Conservation (phyloP, 92 coral and sea anemone species). For the Scolanthus callimorphus region DNA sequence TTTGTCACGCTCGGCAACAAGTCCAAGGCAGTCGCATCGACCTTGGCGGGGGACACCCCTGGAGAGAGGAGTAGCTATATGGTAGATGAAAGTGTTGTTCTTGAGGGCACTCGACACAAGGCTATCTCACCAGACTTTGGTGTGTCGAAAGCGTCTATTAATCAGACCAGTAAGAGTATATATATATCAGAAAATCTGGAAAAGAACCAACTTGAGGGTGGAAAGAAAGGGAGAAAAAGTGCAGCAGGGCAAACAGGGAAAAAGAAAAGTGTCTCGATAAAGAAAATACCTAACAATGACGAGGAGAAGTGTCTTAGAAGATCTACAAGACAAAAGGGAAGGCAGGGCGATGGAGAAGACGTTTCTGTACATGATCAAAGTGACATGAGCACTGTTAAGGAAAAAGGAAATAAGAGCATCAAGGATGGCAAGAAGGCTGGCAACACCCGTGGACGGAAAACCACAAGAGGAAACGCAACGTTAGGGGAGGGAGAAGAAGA, state of each 20-base stretch:
- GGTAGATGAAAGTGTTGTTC: constrained; percentile 53
- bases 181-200: neutral
- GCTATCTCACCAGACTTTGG: constrained; percentile 78
- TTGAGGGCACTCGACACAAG: constrained; percentile 62
- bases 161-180: neutral
- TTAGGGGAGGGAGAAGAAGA: neutral
- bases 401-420: too few species aligned
- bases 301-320: constrained; percentile 1
- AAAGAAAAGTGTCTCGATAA: neutral
- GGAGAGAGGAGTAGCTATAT: constrained; percentile 22
- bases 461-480: neutral
- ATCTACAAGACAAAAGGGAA: neutral
- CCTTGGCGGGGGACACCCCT: constrained; percentile 16
- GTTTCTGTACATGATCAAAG: neutral
- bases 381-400: too few species aligned
- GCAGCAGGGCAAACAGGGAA: neutral
- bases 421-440: neutral
- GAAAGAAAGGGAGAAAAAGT: neutral
- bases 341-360: neutral
- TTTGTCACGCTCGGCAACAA: constrained; percentile 65
- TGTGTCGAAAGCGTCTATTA: neutral
- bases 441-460: too few species aligned
- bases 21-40: neutral
- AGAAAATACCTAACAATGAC: neutral
- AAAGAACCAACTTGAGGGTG: neutral